Evolutionary conservation across 92 coral and sea anemone genomes (phyloP).

Genomic region (Phenganax marumi): DNA sequence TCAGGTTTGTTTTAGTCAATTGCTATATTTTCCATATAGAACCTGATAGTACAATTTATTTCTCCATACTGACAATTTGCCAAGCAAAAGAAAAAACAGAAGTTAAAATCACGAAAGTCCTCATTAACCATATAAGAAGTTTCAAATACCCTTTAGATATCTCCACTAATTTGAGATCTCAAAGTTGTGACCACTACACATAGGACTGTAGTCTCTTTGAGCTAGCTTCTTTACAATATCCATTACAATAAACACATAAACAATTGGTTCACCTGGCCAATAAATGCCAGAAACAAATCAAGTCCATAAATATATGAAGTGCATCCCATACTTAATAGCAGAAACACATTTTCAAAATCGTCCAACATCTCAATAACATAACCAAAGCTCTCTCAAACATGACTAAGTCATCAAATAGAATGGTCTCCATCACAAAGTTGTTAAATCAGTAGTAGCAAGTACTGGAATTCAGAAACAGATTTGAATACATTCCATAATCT

Average conservation of each 20-base stretch:
- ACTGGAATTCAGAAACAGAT: background rate
- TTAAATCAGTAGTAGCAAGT: background rate
- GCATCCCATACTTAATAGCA: background rate
- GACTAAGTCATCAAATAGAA: background rate
- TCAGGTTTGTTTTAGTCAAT: too few relatives aligned
- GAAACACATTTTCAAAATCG: background rate
- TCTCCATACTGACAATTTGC: conserved; percentile 8
- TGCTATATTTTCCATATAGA: too few relatives aligned
- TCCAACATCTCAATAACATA: background rate
- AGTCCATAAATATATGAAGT: background rate
- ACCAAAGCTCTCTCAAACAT: background rate
- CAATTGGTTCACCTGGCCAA: background rate
- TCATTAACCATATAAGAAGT: background rate
- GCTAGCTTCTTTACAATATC: background rate
- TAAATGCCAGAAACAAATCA: background rate
- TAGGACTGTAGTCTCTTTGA: too few relatives aligned
- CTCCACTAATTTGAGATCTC: background rate
- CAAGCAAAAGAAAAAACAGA: background rate
- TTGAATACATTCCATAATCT: background rate
- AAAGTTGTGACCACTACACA: background rate
- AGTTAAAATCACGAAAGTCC: background rate
- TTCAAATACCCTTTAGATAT: background rate
- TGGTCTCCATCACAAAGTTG: background rate
- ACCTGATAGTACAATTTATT: too few relatives aligned
- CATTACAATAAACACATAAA: conserved; percentile 7